Evolutionary conservation across 2,888 invertebrate genomes (phyloP), one percentile per base, ranked within the genome.

Genomic region (Argynnis bischoffii): DNA sequence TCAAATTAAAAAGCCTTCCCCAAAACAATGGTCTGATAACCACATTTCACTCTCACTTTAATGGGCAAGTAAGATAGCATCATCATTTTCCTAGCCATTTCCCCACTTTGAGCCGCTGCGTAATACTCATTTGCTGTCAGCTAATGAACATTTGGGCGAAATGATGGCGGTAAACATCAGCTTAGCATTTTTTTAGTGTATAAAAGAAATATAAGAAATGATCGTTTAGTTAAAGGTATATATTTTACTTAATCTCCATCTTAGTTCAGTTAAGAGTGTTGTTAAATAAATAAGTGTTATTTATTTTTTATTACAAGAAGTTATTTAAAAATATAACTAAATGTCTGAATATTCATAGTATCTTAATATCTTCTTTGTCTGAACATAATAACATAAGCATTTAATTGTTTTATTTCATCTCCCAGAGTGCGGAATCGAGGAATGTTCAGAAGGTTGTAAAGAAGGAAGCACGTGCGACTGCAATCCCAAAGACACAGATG

Each of bases 341-440:
- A 35, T 35, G 8, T 35, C 6, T 35, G 2, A 35, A 35, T 35
- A 35, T 35, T 35, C 8, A 8, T 35, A 35, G 35, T 35, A 35
- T 35, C 8, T 8, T 35, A 50, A 50, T 50, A 26, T 21, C 1
- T 15, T 26, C 6, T 54, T 14, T 31, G 6, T 3, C 4, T 31
- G 0, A 55, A 31, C 31, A 46, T 41, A 46, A 55, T 8, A 31
- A 13, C 46, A 14, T 15, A 54, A n/a, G 11, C 2, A 64, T 48
- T 46, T 46, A 26, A 47, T 14, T 31, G 6, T 1, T 41, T 3
- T 41, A n/a, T 31, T 46, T 55, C 67, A 75, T 75, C 59, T 66
- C 70, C 3, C 70, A 92, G 92, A 89, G 71, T 92, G 92, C 71
- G 89, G 87, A 1, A 83, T 88, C 68, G 89, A 88, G 78, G 92